Conservation (phyloP, 2,888 invertebrate species). For the Cataglyphis rosenhaueri region DNA sequence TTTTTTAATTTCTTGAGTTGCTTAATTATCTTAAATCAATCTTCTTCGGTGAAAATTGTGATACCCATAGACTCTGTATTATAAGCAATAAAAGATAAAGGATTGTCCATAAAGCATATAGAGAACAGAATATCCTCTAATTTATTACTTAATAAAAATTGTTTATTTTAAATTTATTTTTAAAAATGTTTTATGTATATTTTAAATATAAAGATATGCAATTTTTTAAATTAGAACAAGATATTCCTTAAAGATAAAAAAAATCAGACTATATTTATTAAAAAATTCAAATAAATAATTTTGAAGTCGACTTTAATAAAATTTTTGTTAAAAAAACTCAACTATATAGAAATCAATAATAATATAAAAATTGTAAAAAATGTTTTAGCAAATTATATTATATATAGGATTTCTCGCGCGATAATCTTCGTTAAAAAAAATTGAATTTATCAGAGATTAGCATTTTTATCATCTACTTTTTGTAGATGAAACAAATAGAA, state of each 20-base stretch:
- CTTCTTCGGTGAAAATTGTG: background rate
- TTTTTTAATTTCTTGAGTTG: background rate
- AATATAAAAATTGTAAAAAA: background rate
- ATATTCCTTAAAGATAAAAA: background rate
- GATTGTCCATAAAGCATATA: background rate
- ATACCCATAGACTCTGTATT: background rate
- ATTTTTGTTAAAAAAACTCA: background rate
- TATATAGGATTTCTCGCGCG: background rate
- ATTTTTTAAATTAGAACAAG: background rate
- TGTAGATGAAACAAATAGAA: background rate
- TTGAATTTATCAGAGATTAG: background rate
- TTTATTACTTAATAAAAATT: background rate
- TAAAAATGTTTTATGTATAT: background rate
- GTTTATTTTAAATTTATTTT: background rate
- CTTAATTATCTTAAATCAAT: constrained; percentile 13
- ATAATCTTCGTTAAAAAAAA: constrained; percentile 7
- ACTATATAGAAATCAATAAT: background rate
- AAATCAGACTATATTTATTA: background rate
- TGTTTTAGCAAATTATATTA: background rate
- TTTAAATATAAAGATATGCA: background rate
- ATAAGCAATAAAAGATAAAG: background rate
- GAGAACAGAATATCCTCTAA: background rate
- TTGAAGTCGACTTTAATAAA: background rate
- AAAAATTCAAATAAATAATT: background rate
- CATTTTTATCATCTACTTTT: background rate